phyloP scores from a whole-genome alignment of 2,888 invertebrate species.

The Ischnus inquisitorius region DNA sequence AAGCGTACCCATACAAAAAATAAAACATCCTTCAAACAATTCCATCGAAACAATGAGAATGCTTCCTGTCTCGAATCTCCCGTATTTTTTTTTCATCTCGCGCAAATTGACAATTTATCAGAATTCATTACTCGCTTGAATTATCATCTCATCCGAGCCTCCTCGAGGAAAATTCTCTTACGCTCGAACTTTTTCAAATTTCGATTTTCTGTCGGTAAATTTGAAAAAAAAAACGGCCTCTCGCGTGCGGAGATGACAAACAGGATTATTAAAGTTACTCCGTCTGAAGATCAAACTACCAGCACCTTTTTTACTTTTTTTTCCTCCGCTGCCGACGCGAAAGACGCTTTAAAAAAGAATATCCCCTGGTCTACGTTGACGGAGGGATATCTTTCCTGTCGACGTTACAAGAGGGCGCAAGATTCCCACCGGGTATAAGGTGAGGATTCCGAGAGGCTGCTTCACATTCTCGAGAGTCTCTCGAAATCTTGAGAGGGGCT shows the following conservation, averaged over 20 bases:
- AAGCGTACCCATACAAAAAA: neutral
- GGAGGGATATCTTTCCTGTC: constrained; percentile 38
- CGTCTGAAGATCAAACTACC: constrained; percentile 22
- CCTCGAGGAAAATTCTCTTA: too few species aligned
- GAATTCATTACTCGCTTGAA: too few species aligned
- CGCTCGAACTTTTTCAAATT: too few species aligned
- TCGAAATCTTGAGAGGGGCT: constrained; percentile 65
- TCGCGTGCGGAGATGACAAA: neutral
- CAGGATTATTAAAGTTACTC: neutral
- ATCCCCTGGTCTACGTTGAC: constrained; percentile 52
- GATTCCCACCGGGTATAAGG: constrained; percentile 38
- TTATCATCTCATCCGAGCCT: too few species aligned
- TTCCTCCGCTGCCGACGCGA: constrained; percentile 3
- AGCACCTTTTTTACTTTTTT: constrained; percentile 15
- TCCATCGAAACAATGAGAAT: neutral
- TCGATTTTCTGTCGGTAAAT: too few species aligned
- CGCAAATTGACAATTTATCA: too few species aligned
- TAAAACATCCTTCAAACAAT: neutral
- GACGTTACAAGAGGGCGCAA: constrained; percentile 40
- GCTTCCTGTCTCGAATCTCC: neutral
- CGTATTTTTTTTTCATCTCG: neutral
- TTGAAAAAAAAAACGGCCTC: neutral
- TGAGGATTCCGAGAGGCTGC: constrained; percentile 55
- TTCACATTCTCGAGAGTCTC: constrained; percentile 57
- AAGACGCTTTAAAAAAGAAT: constrained; percentile 45